Evolutionary conservation across 2,113 vertebrate genomes (phyloP).

Genomic region (Eublepharis macularius): DNA sequence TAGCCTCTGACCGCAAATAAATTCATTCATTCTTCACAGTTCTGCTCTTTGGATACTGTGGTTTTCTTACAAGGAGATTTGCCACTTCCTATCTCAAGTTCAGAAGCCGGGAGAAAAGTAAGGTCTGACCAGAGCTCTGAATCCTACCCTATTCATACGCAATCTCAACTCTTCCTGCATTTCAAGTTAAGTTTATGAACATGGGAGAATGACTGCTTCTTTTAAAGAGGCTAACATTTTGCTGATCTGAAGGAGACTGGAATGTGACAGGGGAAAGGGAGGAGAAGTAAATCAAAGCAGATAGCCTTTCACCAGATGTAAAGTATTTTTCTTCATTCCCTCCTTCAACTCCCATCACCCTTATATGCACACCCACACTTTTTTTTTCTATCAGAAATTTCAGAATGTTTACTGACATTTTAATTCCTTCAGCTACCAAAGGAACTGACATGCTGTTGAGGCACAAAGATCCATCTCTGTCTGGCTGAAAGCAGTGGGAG

Average conservation of each 20-base stretch:
- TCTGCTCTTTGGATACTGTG: neutral
- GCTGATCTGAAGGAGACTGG: conserved; percentile 81
- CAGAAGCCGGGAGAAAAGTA: conserved; percentile 55
- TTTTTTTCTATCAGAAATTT: conserved; percentile 74
- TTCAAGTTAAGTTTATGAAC: conserved; percentile 81
- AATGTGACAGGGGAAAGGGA: conserved; percentile 86
- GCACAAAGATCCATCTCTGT: conserved; percentile 41
- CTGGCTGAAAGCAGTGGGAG: conserved; percentile 20
- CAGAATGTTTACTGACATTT: conserved; percentile 77
- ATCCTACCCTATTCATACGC: conserved; percentile 68
- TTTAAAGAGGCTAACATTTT: conserved; percentile 80
- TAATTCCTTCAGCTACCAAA: conserved; percentile 72
- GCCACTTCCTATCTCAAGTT: conserved; percentile 33
- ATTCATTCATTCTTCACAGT: no score
- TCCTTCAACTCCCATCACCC: conserved; percentile 23
- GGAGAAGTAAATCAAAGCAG: conserved; percentile 84
- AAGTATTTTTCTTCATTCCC: conserved; percentile 77
- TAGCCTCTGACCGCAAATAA: no score
- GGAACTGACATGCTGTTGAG: conserved; percentile 58
- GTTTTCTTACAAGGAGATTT: conserved; percentile 20
- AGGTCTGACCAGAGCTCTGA: conserved; percentile 52
- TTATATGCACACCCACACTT: conserved; percentile 36
- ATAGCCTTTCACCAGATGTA: conserved; percentile 86
- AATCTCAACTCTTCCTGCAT: conserved; percentile 67
- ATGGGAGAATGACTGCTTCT: conserved; percentile 73